These are phyloP conservation scores for Lepidurus packardi DNA, from an alignment of 1,140 invertebrate genomes.

Conservation along the genomic window DNA sequence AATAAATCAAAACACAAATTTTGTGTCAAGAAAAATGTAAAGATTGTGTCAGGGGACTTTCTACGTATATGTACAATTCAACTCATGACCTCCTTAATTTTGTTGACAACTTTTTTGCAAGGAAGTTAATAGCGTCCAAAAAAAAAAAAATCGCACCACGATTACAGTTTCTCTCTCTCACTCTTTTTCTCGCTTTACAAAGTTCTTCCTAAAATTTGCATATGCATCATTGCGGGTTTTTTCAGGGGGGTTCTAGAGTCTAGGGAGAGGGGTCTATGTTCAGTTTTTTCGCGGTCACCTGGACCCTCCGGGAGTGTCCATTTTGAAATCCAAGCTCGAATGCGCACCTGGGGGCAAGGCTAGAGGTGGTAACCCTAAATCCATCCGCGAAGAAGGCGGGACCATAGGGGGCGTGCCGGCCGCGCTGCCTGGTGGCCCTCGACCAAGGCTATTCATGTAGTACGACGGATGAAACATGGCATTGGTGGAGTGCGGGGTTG, in stretches of 20 bases:
- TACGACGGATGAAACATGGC: constrained; percentile 8
- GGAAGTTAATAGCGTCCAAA: neutral
- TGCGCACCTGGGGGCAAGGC: neutral
- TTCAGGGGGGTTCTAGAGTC: no score
- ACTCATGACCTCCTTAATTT: neutral
- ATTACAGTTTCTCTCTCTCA: no score
- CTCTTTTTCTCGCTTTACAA: no score
- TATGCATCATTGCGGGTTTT: no score
- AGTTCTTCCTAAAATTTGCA: no score
- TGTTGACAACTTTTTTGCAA: neutral
- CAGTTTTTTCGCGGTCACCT: neutral
- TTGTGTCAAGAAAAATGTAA: neutral
- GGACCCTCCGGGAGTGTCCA: neutral
- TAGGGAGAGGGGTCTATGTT: neutral
- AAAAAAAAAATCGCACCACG: no score
- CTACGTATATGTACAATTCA: constrained; percentile 13
- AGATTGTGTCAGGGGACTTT: constrained; percentile 1
- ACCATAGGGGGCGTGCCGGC: neutral
- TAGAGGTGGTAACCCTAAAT: neutral
- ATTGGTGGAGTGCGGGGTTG: neutral
- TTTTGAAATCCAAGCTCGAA: neutral
- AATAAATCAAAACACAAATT: no score
- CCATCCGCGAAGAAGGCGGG: neutral
- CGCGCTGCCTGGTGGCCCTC: neutral
- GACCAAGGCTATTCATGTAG: constrained; percentile 4